Base-by-base conservation (phyloP, 2,888 invertebrate species). In the Pyralis farinalis region DNA sequence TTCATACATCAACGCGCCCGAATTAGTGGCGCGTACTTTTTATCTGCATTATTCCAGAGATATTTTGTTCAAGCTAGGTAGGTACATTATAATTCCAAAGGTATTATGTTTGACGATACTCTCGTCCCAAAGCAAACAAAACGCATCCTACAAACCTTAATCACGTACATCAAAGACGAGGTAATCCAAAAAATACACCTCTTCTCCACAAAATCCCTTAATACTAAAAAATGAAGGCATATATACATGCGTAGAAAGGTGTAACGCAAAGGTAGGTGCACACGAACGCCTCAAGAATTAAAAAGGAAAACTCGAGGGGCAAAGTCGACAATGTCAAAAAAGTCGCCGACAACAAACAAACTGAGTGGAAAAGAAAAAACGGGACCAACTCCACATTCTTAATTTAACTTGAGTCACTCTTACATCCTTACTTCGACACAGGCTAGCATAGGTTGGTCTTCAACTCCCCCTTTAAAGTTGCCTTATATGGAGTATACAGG, bases 371-470 rank as follows among this genome's bases (percentile, higher is more conserved):
- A 70, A 65, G 63, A 74, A 75, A 73, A 77, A 71, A 63, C 66
- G 71, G 68, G 58, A 70, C 70, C 72, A 82, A 75, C 79, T 85
- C 79, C 84, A 87, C 85, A 88, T 88, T 88, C 88, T 88, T 88
- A 88, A 88, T 88, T 87, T 87, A 88, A 87, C 87, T 87, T 87
- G 85, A 87, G 85, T 84, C 85, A 80, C 82, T 85, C 78, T 82
- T 81, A 82, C 84, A 79, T 81, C 83, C 80, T 81, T 71, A 76
- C 76, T 82, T 70, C 68, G 71, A 58, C 49, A 51, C 37, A 27
- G 54, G 53, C 85, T 68, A 61, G 37, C 43, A 35, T 52, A 49
- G 25, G 41, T 50, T 47, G 67, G 56, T 34, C 70, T 43, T 37
- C 65, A 40, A 41, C 46, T 34, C 49, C 45, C 32, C 43, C 34